phyloP scores from a whole-genome alignment of 2,113 vertebrate species.

The Otus sunia region DNA sequence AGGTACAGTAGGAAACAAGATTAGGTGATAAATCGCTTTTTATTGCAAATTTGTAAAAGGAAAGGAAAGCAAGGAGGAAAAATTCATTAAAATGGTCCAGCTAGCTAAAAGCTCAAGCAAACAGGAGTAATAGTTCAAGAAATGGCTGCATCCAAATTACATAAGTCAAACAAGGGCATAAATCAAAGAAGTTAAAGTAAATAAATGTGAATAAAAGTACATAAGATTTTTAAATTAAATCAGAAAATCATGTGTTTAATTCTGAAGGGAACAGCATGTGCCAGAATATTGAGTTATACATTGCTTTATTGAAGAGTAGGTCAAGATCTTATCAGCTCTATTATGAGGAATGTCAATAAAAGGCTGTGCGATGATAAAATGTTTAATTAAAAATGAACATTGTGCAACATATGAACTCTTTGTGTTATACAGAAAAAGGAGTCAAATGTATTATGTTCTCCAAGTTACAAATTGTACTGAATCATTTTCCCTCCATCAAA shows the following conservation, averaged over 20 bases:
- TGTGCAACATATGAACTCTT: constrained; percentile 47
- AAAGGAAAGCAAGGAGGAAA: background rate
- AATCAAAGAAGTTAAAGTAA: constrained; percentile 25
- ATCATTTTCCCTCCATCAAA: background rate
- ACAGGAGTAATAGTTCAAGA: background rate
- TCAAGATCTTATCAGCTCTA: constrained; percentile 66
- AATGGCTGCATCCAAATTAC: background rate
- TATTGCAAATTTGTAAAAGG: background rate
- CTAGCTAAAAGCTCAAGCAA: background rate
- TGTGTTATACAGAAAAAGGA: constrained; percentile 27
- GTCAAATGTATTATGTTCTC: background rate
- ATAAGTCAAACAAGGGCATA: background rate
- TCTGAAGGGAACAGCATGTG: constrained; percentile 21
- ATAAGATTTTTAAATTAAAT: constrained; percentile 47
- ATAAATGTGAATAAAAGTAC: constrained; percentile 19
- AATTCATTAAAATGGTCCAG: background rate
- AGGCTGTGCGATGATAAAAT: constrained; percentile 40
- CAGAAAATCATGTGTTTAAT: constrained; percentile 45
- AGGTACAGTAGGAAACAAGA: background rate
- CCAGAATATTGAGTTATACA: constrained; percentile 60
- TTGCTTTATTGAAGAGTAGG: constrained; percentile 55
- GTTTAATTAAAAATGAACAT: constrained; percentile 73
- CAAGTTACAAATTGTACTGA: constrained; percentile 13
- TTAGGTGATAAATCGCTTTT: background rate
- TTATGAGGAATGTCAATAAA: constrained; percentile 69